Conservation (phyloP, 2,888 invertebrate genomes). For the Tetragonisca angustula region DNA sequence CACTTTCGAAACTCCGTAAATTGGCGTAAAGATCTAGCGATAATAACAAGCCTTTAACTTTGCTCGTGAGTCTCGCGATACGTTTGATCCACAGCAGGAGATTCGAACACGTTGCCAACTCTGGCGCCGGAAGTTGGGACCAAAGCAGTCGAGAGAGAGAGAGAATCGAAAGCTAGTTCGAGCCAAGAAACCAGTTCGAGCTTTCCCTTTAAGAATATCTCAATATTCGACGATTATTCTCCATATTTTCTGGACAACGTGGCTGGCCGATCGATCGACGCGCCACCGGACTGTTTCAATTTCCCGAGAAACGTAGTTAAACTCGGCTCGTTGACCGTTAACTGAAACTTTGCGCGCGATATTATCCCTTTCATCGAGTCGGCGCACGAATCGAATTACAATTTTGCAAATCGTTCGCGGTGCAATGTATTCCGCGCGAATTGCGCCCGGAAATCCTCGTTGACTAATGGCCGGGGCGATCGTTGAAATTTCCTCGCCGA, state of each 20-base stretch:
- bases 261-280: no score
- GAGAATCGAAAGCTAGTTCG: not conserved
- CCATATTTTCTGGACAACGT: not conserved
- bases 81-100: not conserved
- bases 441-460: conserved; percentile 4
- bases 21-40: no score
- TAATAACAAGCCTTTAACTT: no score
- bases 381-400: not conserved
- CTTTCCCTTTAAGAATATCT: not conserved
- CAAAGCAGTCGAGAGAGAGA: not conserved
- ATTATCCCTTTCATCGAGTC: not conserved
- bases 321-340: not conserved
- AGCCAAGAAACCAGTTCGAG: no score
- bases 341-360: not conserved
- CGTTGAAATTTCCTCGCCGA: conserved; percentile 10
- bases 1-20: no score
- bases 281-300: no score
- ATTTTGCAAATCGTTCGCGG: conserved; percentile 1
- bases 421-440: not conserved
- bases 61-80: no score
- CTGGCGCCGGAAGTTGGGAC: conserved; percentile 1
- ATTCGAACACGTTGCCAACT: conserved; percentile 11
- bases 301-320: not conserved
- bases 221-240: not conserved
- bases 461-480: not conserved